These are phyloP conservation scores for Galago senegalensis DNA, from an alignment of 2,797 vertebrate genomes.

Conservation along the genomic window DNA sequence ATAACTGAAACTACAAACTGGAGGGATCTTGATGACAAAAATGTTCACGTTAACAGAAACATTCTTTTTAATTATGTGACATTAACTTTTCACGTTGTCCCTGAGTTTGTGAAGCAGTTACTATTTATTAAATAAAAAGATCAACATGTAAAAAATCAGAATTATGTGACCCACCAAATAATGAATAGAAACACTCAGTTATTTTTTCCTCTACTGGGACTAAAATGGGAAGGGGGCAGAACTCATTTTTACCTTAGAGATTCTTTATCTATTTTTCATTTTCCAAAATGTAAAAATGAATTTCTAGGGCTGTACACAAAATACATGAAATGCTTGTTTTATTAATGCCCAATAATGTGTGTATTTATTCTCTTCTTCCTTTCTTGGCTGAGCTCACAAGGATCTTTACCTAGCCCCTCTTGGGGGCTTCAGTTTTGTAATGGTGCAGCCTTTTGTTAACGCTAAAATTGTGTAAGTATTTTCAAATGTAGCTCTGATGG, in stretches of 20 bases:
- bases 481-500: background rate
- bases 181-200: slow-evolving; percentile 79
- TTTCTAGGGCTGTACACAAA: background rate
- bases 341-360: background rate
- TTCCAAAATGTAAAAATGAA: slow-evolving; percentile 5
- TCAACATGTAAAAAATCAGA: slow-evolving; percentile 71
- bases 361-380: background rate
- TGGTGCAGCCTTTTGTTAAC: background rate
- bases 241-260: slow-evolving; percentile 10
- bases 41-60: slow-evolving; percentile 85
- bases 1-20: slow-evolving; percentile 85
- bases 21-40: slow-evolving; percentile 82
- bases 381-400: background rate
- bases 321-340: background rate
- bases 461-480: background rate
- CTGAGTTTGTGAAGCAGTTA: slow-evolving; percentile 84
- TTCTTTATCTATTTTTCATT: background rate
- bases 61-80: slow-evolving; percentile 76
- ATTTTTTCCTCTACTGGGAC: slow-evolving; percentile 42
- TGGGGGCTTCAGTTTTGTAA: background rate
- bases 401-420: background rate
- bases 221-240: background rate
- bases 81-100: slow-evolving; percentile 85
- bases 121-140: slow-evolving; percentile 74
- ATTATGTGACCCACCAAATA: slow-evolving; percentile 71